Percentiles rank a stretch among this genome's conserved stretches.
Evolutionary conservation across 2,888 invertebrate genomes (phyloP).

Genomic region (Elysia crispata): DNA sequence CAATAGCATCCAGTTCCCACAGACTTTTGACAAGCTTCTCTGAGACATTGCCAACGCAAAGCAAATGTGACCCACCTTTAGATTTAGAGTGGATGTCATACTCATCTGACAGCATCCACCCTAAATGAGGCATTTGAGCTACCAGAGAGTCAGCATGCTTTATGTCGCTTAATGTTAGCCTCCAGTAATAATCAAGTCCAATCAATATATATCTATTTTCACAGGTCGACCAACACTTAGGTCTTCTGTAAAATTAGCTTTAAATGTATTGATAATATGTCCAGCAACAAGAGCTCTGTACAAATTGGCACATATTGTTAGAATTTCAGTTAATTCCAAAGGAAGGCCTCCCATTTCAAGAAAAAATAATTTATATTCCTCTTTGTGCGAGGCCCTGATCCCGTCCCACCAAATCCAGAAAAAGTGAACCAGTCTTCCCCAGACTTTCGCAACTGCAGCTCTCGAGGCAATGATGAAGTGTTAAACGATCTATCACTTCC

Average conservation of each 20-base stretch:
- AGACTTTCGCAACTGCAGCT: neutral
- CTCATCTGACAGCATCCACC: neutral
- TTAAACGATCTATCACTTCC: neutral
- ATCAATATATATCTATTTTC: neutral
- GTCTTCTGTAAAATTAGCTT: neutral
- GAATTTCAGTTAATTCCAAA: neutral
- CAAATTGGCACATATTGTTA: neutral
- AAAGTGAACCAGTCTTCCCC: neutral
- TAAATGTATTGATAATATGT: too few species aligned
- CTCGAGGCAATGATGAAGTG: too few species aligned
- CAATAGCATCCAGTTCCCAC: neutral
- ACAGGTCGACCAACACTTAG: neutral
- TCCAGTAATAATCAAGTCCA: neutral
- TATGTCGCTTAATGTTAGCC: neutral
- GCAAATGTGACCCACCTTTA: neutral
- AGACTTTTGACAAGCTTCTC: neutral
- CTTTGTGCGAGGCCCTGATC: neutral
- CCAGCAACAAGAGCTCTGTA: too few species aligned
- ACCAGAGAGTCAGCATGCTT: neutral
- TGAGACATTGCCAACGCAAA: neutral
- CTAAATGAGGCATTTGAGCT: neutral
- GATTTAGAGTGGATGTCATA: neutral
- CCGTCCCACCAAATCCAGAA: neutral
- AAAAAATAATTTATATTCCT: neutral
- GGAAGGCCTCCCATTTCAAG: neutral